phyloP scores from a whole-genome alignment of 1,140 invertebrate genomes.

The Calliphora vicina region DNA sequence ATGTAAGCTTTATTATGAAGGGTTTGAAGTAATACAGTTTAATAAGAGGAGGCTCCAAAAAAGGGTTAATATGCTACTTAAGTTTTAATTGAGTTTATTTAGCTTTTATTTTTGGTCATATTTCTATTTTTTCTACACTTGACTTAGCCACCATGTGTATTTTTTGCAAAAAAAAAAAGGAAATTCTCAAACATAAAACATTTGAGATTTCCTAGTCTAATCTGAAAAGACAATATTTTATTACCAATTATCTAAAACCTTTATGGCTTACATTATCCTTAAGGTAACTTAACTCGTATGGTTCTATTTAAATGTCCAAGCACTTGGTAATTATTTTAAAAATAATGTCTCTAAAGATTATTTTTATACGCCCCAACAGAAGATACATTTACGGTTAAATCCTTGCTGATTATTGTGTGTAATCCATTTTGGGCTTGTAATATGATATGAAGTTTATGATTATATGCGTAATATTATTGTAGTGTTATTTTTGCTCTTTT shows the following conservation, averaged over 20 bases:
- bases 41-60: neutral
- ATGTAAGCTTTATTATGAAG: too few species aligned
- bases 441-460: neutral
- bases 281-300: neutral
- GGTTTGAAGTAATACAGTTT: too few species aligned
- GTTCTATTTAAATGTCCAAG: neutral
- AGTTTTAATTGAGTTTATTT: neutral
- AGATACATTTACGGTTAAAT: too few species aligned
- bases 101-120: neutral
- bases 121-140: neutral
- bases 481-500: too few species aligned
- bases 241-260: neutral
- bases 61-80: neutral
- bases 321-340: neutral
- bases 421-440: neutral
- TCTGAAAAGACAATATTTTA: neutral
- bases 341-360: too few species aligned
- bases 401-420: too few species aligned
- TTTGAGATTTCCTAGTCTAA: neutral
- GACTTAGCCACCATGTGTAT: neutral
- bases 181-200: neutral
- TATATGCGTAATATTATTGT: too few species aligned
- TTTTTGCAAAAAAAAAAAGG: neutral
- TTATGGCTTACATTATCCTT: neutral
- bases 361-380: too few species aligned